Conservation (phyloP, 2,797 vertebrate species). For the Melopsittacus undulatus region DNA sequence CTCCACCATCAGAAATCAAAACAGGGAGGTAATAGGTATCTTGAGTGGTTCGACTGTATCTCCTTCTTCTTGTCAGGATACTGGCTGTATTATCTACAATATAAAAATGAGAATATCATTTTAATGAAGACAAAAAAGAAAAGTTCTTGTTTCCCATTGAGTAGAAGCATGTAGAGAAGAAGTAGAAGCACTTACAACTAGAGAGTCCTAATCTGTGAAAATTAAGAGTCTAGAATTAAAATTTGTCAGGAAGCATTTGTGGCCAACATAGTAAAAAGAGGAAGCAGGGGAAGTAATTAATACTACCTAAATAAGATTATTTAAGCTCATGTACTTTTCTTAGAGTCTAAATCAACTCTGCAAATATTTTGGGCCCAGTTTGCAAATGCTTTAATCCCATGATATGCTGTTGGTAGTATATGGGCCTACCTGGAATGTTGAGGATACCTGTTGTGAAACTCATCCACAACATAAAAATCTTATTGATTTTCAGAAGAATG, state of each 20-base stretch:
- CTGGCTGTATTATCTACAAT: slow-evolving; percentile 91
- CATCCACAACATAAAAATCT: neutral
- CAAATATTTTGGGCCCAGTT: neutral
- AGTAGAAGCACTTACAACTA: too few relatives aligned
- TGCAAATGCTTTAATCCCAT: neutral
- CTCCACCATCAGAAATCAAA: slow-evolving; percentile 91
- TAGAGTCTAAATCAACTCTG: neutral
- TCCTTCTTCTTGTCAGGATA: slow-evolving; percentile 86
- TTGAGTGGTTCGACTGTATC: slow-evolving; percentile 90
- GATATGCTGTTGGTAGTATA: neutral
- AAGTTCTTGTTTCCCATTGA: neutral
- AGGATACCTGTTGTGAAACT: neutral
- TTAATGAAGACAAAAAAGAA: neutral
- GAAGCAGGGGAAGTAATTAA: neutral
- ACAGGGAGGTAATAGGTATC: slow-evolving; percentile 91
- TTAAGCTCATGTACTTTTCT: neutral
- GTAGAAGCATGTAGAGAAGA: neutral
- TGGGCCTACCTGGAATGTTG: neutral
- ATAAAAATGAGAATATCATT: slow-evolving; percentile 38
- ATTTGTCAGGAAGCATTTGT: neutral
- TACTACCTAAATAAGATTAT: neutral
- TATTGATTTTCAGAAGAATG: neutral
- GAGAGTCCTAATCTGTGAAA: neutral
- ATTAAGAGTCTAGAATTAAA: neutral
- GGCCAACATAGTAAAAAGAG: neutral